Conservation (phyloP, 2,888 invertebrate species). For the Capitulum mitella region DNA sequence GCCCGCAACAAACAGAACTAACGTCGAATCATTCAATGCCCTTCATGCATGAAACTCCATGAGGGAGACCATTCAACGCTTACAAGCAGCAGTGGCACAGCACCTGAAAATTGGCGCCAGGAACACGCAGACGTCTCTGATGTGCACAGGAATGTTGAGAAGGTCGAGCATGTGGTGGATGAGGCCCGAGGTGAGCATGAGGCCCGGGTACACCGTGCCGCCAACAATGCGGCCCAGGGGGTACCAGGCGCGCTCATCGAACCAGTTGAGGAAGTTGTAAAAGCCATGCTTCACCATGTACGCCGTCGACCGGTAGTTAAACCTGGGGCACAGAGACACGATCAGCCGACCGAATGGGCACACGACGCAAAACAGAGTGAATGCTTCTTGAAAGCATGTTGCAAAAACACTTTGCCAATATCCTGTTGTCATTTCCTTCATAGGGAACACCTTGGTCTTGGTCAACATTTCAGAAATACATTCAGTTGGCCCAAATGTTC, state of each 20-base stretch:
- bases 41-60: too few relatives aligned
- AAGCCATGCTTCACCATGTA: constrained; percentile 99
- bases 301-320: constrained; percentile 97
- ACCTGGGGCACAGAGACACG: constrained; percentile 56
- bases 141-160: constrained; percentile 94
- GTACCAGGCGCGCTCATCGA: constrained; percentile 99
- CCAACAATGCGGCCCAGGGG: constrained; percentile 97
- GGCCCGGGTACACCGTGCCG: constrained; percentile 96
- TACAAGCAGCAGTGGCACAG: neutral
- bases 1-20: too few relatives aligned
- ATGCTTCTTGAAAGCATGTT: too few relatives aligned
- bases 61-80: too few relatives aligned
- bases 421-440: too few relatives aligned
- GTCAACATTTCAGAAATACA: too few relatives aligned
- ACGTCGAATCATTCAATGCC: too few relatives aligned
- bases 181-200: constrained; percentile 97
- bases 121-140: constrained; percentile 97
- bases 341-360: too few relatives aligned
- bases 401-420: too few relatives aligned
- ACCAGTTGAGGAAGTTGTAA: constrained; percentile 99
- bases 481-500: too few relatives aligned
- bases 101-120: constrained; percentile 94
- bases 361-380: too few relatives aligned
- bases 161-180: constrained; percentile 89
- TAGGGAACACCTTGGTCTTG: too few relatives aligned